Evolutionary conservation across 1,140 invertebrate species (phyloP), one percentile per base, ranked within the genome.

Genomic region (Spodoptera frugiperda): DNA sequence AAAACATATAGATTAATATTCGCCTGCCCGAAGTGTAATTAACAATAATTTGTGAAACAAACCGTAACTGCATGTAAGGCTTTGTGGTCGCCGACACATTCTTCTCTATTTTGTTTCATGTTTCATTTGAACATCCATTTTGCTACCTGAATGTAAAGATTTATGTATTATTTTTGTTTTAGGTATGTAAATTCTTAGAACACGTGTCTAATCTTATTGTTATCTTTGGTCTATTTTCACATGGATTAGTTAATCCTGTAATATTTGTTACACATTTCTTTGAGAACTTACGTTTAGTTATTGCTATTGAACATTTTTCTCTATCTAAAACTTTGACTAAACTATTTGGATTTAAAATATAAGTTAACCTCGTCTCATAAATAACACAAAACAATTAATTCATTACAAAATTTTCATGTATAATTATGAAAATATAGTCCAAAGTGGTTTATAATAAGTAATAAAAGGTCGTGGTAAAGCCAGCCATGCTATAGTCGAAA

Each of bases 1-100:
- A 71, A 71, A 71, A 71, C 33, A 21, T 17, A 21, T 71, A 71
- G 68, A 71, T 71, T 55, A 71, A 55, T 57, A 71, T 73, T 61
- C 44, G 55, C 19, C 44, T 77, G 48, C 53, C 65, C 71, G 39
- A 72, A 77, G n/a, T 65, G 78, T 78, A 81, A 81, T 81, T 81
- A 81, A 81, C 68, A 76, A 76, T 82, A 82, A 86, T 88, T 81
- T 87, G 89, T 87, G 89, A 88, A 87, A 85, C 84, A 87, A 87
- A 86, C 82, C 84, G 82, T 82, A 80, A 82, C 82, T 73, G 70
- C 30, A 51, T 61, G 67, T 65, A 21, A 51, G 30, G 57, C 83
- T 89, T 88, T 90, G 87, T 79, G 25, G 48, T 68, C 63, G 81
- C 89, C 91, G 91, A 87, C 89, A 83, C 82, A 84, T 77, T 3